These are phyloP conservation scores for Laticauda colubrina DNA, from an alignment of 2,113 vertebrate genomes.

Conservation along the genomic window DNA sequence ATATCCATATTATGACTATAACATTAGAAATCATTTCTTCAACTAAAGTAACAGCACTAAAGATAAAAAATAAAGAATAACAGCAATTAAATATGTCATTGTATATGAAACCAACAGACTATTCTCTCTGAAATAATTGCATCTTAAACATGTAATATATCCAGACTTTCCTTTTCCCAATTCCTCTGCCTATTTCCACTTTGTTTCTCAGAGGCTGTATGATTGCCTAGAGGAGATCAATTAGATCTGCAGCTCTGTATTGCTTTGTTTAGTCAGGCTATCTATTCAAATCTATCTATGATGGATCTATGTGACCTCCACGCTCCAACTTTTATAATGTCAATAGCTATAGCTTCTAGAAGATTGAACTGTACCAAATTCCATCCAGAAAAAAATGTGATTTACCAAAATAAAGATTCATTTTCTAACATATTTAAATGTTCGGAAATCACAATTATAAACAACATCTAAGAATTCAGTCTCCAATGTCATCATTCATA, in stretches of 20 bases:
- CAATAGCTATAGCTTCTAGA: background rate
- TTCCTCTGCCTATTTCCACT: background rate
- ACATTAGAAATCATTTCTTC: background rate
- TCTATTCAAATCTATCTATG: background rate
- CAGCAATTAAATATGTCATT: background rate
- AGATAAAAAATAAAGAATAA: background rate
- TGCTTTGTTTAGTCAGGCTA: background rate
- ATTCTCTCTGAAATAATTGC: background rate
- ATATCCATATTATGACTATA: background rate
- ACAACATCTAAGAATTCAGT: background rate
- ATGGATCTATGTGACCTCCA: background rate
- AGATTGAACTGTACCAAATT: background rate
- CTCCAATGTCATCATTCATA: background rate
- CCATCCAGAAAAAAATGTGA: background rate
- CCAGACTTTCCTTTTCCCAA: background rate
- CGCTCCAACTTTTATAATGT: background rate
- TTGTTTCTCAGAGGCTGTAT: background rate
- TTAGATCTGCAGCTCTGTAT: background rate
- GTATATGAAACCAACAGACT: background rate
- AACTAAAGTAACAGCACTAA: background rate
- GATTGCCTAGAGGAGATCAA: background rate
- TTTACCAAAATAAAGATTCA: background rate
- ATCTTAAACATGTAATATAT: background rate
- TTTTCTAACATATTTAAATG: background rate
- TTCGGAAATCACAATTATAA: background rate